Evolutionary conservation across 1,140 invertebrate genomes (phyloP).

Genomic region (Bombus huntii): DNA sequence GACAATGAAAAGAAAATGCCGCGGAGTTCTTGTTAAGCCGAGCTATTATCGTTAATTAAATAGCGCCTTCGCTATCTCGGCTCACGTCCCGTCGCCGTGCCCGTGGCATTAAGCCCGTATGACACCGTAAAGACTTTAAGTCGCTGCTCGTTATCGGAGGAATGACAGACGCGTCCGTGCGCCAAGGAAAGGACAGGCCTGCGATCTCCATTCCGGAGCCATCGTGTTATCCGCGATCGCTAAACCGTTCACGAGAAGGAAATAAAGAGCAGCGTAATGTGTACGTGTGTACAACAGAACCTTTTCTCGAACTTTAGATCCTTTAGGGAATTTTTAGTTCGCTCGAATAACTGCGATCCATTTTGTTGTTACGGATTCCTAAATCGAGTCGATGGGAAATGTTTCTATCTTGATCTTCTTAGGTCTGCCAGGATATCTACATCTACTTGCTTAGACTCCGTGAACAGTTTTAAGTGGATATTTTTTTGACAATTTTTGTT

Average conservation of each 20-base stretch:
- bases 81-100: constrained; percentile 70
- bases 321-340: neutral
- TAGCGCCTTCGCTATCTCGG: constrained; percentile 73
- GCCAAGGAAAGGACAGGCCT: constrained; percentile 39
- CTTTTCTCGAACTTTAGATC: neutral
- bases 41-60: constrained; percentile 80
- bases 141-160: constrained; percentile 74
- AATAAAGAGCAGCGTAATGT: neutral
- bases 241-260: constrained; percentile 7
- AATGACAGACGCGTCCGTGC: constrained; percentile 69
- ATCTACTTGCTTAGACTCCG: neutral
- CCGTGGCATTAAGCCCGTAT: constrained; percentile 73
- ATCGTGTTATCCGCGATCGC: constrained; percentile 21
- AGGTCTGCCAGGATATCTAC: neutral
- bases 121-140: constrained; percentile 74
- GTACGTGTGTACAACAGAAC: neutral
- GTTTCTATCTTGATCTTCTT: neutral
- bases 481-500: neutral
- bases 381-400: neutral
- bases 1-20: constrained; percentile 73
- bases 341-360: neutral
- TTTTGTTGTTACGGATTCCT: neutral
- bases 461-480: too few relatives aligned
- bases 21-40: constrained; percentile 72
- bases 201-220: constrained; percentile 36